Percentiles rank a stretch among this genome's conserved stretches.
Conservation (phyloP, 2,888 invertebrate genomes). For the Cantharis flavilabris region DNA sequence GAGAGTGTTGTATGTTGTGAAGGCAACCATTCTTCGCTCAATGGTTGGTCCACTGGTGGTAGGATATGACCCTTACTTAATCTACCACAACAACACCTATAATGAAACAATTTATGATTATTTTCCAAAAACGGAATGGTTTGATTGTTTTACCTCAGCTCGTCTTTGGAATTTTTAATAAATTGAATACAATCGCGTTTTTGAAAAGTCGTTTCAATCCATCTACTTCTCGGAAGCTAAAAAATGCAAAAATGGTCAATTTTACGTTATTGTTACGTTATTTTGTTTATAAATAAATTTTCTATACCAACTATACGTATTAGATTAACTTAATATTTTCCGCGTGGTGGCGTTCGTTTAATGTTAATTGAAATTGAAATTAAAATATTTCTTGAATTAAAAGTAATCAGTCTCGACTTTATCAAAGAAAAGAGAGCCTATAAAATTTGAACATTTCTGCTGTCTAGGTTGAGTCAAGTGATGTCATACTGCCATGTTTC, state of each 20-base stretch:
- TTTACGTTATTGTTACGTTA: too few species aligned
- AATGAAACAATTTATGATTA: constrained; percentile 39
- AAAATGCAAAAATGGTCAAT: neutral
- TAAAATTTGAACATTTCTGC: too few species aligned
- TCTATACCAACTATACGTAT: too few species aligned
- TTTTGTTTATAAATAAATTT: too few species aligned
- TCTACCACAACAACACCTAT: constrained; percentile 91
- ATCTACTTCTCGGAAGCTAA: neutral
- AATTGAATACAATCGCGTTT: neutral
- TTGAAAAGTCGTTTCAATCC: neutral
- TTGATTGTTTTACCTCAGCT: neutral
- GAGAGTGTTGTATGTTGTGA: constrained; percentile 82
- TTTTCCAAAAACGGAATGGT: neutral
- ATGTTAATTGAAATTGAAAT: too few species aligned
- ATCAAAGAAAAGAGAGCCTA: too few species aligned
- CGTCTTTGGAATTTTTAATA: neutral
- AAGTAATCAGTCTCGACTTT: too few species aligned
- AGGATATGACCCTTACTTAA: constrained; percentile 66
- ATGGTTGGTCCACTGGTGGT: constrained; percentile 49
- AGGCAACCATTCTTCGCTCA: constrained; percentile 83
- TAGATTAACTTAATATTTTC: too few species aligned
- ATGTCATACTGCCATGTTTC: too few species aligned
- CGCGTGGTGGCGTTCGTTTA: too few species aligned
- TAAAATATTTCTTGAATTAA: too few species aligned
- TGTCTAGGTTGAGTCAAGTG: too few species aligned